These are phyloP conservation scores for Asobara japonica DNA, from an alignment of 1,140 invertebrate species.

Conservation along the genomic window DNA sequence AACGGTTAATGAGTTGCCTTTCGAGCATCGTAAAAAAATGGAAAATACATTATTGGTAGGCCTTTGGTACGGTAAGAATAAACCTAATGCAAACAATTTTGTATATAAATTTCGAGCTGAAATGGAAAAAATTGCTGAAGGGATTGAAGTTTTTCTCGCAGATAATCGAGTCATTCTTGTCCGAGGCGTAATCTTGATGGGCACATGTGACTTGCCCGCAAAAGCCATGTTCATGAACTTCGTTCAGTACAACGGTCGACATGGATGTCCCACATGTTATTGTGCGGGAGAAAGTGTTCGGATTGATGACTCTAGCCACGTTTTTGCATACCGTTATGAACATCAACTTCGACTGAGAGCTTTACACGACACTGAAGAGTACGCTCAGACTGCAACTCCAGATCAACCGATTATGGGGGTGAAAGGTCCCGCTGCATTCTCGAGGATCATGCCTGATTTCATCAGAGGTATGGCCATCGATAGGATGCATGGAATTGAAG, in stretches of 20 bases:
- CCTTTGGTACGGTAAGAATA: constrained; percentile 16
- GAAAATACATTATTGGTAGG: constrained; percentile 18
- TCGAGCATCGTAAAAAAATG: neutral
- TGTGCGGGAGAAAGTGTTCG: neutral
- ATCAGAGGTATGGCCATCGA: constrained; percentile 34
- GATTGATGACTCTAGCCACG: neutral
- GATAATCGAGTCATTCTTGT: neutral
- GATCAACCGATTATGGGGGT: neutral
- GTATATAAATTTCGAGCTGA: neutral
- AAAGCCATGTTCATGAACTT: constrained; percentile 22
- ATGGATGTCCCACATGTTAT: neutral
- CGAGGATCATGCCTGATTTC: constrained; percentile 30
- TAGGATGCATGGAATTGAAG: constrained; percentile 33
- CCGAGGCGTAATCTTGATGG: constrained; percentile 2
- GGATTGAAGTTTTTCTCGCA: neutral
- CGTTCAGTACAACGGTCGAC: constrained; percentile 11
- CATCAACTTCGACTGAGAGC: neutral
- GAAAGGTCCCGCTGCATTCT: constrained; percentile 20
- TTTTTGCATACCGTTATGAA: neutral
- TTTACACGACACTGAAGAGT: neutral
- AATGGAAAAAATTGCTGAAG: neutral
- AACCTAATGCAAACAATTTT: constrained; percentile 12
- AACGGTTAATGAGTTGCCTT: constrained; percentile 25
- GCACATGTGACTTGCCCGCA: constrained; percentile 15
- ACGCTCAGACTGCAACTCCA: neutral